Conservation (phyloP, 2,888 invertebrate species). For the Eupithecia subumbrata region DNA sequence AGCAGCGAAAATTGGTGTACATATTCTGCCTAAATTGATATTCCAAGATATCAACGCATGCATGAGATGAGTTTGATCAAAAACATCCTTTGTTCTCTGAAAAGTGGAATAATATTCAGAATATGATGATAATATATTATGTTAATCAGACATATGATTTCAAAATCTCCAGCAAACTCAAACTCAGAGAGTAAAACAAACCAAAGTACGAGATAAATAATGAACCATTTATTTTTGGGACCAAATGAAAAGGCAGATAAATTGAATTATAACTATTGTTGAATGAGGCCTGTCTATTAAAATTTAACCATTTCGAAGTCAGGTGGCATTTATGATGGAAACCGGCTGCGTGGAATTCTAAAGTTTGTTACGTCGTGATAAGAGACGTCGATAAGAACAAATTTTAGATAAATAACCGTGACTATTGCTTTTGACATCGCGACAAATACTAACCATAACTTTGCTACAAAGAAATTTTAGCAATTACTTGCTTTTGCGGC, state of each 20-base stretch:
- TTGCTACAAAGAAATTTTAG: not conserved
- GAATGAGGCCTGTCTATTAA: not conserved
- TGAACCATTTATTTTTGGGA: conserved; percentile 12
- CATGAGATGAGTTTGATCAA: not conserved
- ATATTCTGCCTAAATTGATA: not conserved
- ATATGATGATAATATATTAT: not conserved
- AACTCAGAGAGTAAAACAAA: conserved; percentile 11
- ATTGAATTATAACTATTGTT: conserved; percentile 21
- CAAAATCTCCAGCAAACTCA: not conserved
- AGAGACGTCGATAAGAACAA: not conserved
- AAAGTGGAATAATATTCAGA: not conserved
- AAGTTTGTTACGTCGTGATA: not conserved
- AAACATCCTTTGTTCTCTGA: not conserved
- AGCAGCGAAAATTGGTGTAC: not conserved
- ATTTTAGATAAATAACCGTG: not conserved
- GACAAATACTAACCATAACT: not conserved
- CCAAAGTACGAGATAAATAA: conserved; percentile 1
- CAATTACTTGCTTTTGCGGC: not conserved
- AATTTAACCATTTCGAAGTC: conserved; percentile 15
- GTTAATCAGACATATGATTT: not conserved
- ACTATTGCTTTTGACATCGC: not conserved
- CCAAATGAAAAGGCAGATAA: conserved; percentile 18
- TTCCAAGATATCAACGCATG: not conserved
- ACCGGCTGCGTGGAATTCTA: not conserved
- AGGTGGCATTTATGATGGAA: not conserved